Percentiles rank a stretch among this genome's conserved stretches.
phyloP scores from a whole-genome alignment of 2,113 vertebrate genomes.

The Peromyscus polionotus region DNA sequence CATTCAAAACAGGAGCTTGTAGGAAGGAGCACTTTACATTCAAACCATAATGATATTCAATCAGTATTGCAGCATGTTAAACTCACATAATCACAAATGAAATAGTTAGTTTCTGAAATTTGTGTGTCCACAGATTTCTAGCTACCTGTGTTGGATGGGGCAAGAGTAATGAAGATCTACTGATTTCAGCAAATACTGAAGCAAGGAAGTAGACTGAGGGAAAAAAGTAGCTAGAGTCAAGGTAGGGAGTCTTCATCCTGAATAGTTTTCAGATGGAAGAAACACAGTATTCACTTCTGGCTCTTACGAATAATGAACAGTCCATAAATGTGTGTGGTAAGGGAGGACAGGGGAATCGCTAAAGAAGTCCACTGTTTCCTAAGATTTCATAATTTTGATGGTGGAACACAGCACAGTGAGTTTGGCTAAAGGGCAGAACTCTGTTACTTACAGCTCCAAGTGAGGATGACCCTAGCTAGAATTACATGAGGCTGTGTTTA shows the following conservation, averaged over 20 bases:
- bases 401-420: not conserved
- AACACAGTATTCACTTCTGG: not conserved
- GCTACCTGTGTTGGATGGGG: not conserved
- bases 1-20: not conserved
- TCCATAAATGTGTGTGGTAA: not conserved
- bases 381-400: conserved; percentile 9
- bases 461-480: not conserved
- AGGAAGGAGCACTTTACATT: not conserved
- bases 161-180: conserved; percentile 11
- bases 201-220: not conserved
- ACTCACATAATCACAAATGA: conserved; percentile 18
- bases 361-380: not conserved
- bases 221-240: not conserved
- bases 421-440: not conserved
- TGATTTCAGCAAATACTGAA: conserved; percentile 23
- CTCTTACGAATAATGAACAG: not conserved
- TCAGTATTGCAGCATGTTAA: conserved; percentile 29
- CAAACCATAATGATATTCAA: not conserved
- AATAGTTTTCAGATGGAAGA: not conserved
- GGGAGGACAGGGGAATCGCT: not conserved
- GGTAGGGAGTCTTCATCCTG: not conserved
- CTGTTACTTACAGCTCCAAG: not conserved
- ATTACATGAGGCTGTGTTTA: not conserved
- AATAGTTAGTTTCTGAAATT: conserved; percentile 25
- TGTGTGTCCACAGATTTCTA: not conserved